Percentiles rank a stretch among this genome's conserved stretches.
Conservation (phyloP, 1,140 invertebrate species). For the Eupeodes corollae region DNA sequence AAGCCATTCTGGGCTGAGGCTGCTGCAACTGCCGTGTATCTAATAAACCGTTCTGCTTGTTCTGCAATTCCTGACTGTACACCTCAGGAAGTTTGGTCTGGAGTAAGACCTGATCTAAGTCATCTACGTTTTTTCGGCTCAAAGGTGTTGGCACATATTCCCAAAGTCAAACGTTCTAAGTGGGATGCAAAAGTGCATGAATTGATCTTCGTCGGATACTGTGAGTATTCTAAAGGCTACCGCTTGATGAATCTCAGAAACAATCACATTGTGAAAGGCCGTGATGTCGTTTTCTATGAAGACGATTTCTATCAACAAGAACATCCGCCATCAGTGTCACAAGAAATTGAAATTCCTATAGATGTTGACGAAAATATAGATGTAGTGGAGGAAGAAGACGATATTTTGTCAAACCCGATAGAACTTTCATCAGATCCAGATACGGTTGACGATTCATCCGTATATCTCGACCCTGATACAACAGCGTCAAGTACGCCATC, state of each 20-base stretch:
- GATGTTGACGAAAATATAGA: no score
- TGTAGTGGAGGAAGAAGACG: no score
- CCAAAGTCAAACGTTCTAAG: slow-evolving; percentile 28
- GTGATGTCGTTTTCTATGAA: slow-evolving; percentile 28
- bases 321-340: no score
- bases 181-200: slow-evolving; percentile 23
- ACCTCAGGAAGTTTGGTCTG: slow-evolving; percentile 21
- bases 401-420: no score
- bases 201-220: slow-evolving; percentile 38
- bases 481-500: no score
- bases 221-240: slow-evolving; percentile 30
- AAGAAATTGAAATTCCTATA: no score
- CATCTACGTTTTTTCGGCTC: slow-evolving; percentile 33
- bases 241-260: slow-evolving; percentile 26
- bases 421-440: no score
- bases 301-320: no score
- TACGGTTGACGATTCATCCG: no score
- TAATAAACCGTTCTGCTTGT: slow-evolving; percentile 24
- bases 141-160: slow-evolving; percentile 32
- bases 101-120: slow-evolving; percentile 13
- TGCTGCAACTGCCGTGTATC: slow-evolving; percentile 26
- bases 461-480: no score
- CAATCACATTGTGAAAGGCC: slow-evolving; percentile 13
- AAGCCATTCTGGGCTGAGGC: slow-evolving; percentile 37
- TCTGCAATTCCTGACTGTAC: background rate